These are phyloP conservation scores for Antechinus stuartii DNA, from an alignment of 2,113 vertebrate species.

Conservation along the genomic window DNA sequence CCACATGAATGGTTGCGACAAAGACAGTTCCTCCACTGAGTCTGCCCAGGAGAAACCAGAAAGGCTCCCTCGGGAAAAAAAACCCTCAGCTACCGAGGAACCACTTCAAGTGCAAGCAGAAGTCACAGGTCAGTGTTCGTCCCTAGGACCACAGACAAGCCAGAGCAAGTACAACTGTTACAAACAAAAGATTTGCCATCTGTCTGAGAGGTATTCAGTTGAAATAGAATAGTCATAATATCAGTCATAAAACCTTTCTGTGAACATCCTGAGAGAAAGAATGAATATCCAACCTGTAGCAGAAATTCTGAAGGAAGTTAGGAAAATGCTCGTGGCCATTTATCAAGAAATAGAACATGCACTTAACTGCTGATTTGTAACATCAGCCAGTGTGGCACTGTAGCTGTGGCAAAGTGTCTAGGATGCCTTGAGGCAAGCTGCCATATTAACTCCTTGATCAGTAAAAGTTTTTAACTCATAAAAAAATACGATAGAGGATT, in stretches of 20 bases:
- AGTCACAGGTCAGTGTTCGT: conserved; percentile 80
- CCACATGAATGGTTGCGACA: conserved; percentile 71
- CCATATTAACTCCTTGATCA: background rate
- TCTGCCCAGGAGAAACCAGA: conserved; percentile 76
- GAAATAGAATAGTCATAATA: accelerated
- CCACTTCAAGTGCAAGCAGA: conserved; percentile 46
- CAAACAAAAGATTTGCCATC: background rate
- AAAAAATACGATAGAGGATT: background rate
- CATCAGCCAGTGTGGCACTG: background rate
- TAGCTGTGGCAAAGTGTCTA: background rate
- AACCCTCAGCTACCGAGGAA: conserved; percentile 66
- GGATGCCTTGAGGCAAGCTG: background rate
- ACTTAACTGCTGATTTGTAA: background rate
- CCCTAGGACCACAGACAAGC: background rate
- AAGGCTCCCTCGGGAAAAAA: conserved; percentile 70
- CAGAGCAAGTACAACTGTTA: background rate
- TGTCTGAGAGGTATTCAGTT: background rate
- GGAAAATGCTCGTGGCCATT: background rate
- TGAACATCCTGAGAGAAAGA: background rate
- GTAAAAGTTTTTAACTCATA: background rate
- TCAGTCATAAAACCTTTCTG: background rate
- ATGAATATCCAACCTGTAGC: background rate
- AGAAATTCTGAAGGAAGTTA: background rate
- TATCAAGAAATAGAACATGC: background rate
- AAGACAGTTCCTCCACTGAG: conserved; percentile 76